Percentiles rank a stretch among this genome's conserved stretches.
phyloP scores from a whole-genome alignment of 2,888 invertebrate genomes.

The Thelaira solivaga region DNA sequence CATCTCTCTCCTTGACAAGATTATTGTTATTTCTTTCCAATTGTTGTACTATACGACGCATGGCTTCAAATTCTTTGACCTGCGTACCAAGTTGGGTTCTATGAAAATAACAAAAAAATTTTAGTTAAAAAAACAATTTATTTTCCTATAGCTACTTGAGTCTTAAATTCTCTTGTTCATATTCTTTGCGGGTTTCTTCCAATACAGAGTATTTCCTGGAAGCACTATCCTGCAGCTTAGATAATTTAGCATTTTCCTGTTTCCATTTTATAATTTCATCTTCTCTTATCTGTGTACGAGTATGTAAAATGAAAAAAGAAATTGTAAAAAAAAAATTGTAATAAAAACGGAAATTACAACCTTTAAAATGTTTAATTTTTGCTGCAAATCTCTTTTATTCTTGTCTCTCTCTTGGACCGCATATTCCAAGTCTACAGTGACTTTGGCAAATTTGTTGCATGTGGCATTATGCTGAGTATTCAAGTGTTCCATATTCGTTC shows the following conservation, averaged over 20 bases:
- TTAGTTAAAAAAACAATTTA: neutral
- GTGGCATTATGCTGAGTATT: conserved; percentile 73
- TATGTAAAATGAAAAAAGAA: neutral
- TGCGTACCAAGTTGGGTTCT: conserved; percentile 72
- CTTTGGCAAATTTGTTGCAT: conserved; percentile 74
- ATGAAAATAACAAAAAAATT: neutral
- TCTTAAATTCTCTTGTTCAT: conserved; percentile 72
- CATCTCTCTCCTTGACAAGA: conserved; percentile 74
- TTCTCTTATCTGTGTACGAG: conserved; percentile 71
- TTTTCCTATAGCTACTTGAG: conserved; percentile 67
- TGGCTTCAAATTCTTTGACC: conserved; percentile 74
- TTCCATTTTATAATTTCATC: conserved; percentile 74
- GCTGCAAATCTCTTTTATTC: conserved; percentile 70
- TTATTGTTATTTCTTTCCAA: conserved; percentile 72
- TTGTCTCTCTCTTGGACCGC: conserved; percentile 73
- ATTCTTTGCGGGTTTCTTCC: conserved; percentile 69
- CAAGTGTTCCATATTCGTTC: conserved; percentile 74
- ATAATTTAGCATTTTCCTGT: conserved; percentile 72
- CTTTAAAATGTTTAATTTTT: conserved; percentile 73
- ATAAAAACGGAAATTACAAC: conserved; percentile 57
- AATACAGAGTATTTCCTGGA: conserved; percentile 72
- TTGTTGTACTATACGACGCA: conserved; percentile 73
- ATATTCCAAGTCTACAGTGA: conserved; percentile 74
- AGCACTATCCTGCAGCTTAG: conserved; percentile 73
- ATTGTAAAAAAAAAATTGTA: neutral